These are phyloP conservation scores for Himalopsyche anomala DNA, from an alignment of 2,888 invertebrate species.

Conservation along the genomic window DNA sequence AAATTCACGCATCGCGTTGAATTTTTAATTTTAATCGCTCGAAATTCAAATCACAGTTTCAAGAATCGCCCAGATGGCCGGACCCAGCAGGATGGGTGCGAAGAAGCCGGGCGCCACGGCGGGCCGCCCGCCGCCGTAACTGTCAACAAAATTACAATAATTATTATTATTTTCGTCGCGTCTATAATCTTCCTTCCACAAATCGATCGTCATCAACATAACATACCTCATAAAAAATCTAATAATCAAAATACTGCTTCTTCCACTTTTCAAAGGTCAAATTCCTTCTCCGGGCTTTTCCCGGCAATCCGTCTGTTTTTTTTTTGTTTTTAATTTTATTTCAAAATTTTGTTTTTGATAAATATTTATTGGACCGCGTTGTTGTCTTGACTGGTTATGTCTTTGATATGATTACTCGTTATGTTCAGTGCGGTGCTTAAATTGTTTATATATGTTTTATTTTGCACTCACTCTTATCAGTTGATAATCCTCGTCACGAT, in stretches of 20 bases:
- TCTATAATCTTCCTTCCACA: slow-evolving; percentile 26
- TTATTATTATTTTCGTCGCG: slow-evolving; percentile 32
- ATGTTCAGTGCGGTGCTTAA: neutral
- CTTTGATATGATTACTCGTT: neutral
- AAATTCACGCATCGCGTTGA: too few relatives aligned
- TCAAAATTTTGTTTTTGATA: slow-evolving; percentile 3
- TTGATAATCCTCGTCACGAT: too few relatives aligned
- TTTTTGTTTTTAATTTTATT: slow-evolving; percentile 17
- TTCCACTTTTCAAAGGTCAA: slow-evolving; percentile 47
- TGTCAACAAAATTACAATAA: slow-evolving; percentile 15
- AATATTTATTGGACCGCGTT: slow-evolving; percentile 17
- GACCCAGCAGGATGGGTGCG: slow-evolving; percentile 38
- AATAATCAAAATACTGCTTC: slow-evolving; percentile 21
- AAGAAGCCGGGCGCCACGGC: slow-evolving; percentile 38
- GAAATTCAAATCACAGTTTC: too few relatives aligned
- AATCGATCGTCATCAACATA: slow-evolving; percentile 14
- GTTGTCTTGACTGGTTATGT: slow-evolving; percentile 7
- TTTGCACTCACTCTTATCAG: too few relatives aligned
- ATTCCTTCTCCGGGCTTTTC: slow-evolving; percentile 41
- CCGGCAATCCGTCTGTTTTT: slow-evolving; percentile 15
- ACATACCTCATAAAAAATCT: slow-evolving; percentile 25
- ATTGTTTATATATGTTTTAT: too few relatives aligned
- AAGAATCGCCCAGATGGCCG: too few relatives aligned
- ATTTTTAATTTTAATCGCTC: too few relatives aligned
- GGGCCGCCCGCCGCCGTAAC: slow-evolving; percentile 18